These are phyloP conservation scores for Sitta europaea DNA, from an alignment of 2,113 vertebrate species.

Conservation along the genomic window DNA sequence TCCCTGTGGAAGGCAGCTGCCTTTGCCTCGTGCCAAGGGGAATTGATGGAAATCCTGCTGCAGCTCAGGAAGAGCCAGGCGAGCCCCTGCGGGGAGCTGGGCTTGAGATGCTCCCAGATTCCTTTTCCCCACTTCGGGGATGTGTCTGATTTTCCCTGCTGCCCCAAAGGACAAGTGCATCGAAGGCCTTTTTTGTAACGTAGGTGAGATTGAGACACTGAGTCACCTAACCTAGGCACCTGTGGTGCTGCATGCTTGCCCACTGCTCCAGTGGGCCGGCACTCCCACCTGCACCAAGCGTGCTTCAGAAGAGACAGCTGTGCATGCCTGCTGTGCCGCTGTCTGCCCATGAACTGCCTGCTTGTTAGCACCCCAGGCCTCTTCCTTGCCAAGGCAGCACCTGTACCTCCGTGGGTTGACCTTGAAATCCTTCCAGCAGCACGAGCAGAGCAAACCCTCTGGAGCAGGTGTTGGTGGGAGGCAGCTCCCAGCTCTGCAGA, in stretches of 20 bases:
- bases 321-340: neutral
- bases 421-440: neutral
- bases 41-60: neutral
- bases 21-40: neutral
- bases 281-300: fast-evolving
- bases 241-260: neutral
- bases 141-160: neutral
- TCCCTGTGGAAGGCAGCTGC: neutral
- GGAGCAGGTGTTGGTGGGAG: neutral
- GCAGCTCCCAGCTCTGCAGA: neutral
- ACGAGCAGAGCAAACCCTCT: fast-evolving
- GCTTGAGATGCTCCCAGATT: neutral
- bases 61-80: neutral
- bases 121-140: neutral
- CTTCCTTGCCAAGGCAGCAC: neutral
- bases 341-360: neutral
- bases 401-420: neutral
- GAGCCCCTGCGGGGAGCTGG: fast-evolving
- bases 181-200: neutral
- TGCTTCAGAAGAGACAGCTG: neutral
- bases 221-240: neutral
- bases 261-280: fast-evolving
- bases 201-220: neutral
- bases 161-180: neutral
- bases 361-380: neutral